These are phyloP conservation scores for Drosophila ercepeae DNA, from an alignment of 1,140 invertebrate species.

Conservation along the genomic window DNA sequence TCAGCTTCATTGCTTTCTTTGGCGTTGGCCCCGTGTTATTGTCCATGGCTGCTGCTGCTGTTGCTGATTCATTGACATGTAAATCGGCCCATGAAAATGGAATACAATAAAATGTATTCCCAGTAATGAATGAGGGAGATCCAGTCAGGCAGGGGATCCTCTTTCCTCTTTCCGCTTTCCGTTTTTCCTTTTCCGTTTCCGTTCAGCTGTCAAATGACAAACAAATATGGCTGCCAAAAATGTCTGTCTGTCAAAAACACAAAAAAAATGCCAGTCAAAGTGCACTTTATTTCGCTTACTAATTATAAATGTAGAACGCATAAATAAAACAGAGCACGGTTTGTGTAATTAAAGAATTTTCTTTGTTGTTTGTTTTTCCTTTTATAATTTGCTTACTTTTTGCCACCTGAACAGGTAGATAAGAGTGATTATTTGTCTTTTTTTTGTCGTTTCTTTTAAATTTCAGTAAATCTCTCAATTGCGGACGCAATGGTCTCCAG, in stretches of 20 bases:
- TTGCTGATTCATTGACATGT: constrained; percentile 72
- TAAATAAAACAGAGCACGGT: constrained; percentile 53
- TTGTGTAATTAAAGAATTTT: constrained; percentile 34
- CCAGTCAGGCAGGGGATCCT: background rate
- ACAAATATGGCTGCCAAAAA: constrained; percentile 38
- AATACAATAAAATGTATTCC: constrained; percentile 55
- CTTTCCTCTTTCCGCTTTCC: constrained; percentile 9
- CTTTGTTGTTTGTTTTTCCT: constrained; percentile 36
- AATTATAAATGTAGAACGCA: constrained; percentile 71
- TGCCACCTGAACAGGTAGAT: constrained; percentile 25
- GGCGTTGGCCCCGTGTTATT: background rate
- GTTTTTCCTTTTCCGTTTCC: constrained; percentile 11
- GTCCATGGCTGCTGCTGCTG: constrained; percentile 11
- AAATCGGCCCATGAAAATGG: constrained; percentile 59
- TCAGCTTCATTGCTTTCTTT: background rate
- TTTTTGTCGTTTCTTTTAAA: constrained; percentile 6
- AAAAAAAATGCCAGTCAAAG: constrained; percentile 18
- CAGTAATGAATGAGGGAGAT: constrained; percentile 48
- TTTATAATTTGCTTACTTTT: constrained; percentile 37
- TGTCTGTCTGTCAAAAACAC: constrained; percentile 13
- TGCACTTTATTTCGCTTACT: constrained; percentile 42
- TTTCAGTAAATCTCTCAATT: constrained; percentile 94
- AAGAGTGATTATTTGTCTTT: constrained; percentile 30
- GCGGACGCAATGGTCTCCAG: constrained; percentile 97
- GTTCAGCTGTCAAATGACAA: background rate